Conservation (phyloP, 2,797 vertebrate genomes). For the Allochrocebus solatus region DNA sequence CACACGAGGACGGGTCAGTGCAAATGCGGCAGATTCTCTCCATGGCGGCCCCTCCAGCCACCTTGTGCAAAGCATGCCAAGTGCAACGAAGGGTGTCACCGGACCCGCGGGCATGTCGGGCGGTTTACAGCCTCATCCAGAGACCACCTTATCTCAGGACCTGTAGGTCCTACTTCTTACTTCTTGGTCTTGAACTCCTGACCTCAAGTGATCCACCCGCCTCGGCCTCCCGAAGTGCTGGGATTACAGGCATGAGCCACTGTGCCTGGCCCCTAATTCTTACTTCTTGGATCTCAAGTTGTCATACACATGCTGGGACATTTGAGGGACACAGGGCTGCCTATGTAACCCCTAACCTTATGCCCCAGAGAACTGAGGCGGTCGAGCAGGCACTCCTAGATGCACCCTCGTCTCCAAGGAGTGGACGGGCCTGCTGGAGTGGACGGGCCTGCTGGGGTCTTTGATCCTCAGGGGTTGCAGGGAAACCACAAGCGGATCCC, state of each 20-base stretch:
- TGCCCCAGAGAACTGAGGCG: fast-evolving
- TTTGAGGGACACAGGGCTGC: fast-evolving
- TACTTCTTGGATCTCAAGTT: neutral
- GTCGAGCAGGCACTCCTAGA: fast-evolving
- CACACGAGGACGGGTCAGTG: fast-evolving
- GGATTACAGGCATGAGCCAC: neutral
- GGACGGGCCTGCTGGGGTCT: neutral
- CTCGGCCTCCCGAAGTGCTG: neutral
- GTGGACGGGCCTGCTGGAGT: fast-evolving
- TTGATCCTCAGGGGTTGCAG: neutral
- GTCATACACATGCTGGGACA: too few species aligned
- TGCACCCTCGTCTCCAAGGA: fast-evolving
- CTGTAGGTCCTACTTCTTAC: fast-evolving
- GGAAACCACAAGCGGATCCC: fast-evolving
- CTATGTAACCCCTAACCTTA: too few species aligned
- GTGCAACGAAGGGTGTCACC: fast-evolving
- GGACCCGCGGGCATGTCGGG: fast-evolving
- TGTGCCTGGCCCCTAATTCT: neutral
- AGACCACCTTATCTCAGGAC: fast-evolving
- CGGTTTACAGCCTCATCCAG: neutral
- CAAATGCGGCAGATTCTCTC: fast-evolving
- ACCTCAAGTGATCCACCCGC: neutral
- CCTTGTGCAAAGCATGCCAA: neutral
- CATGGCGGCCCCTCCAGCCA: neutral
- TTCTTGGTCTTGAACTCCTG: neutral